These are phyloP conservation scores for Plagodis dolabraria DNA, from an alignment of 2,888 invertebrate species.

Conservation along the genomic window DNA sequence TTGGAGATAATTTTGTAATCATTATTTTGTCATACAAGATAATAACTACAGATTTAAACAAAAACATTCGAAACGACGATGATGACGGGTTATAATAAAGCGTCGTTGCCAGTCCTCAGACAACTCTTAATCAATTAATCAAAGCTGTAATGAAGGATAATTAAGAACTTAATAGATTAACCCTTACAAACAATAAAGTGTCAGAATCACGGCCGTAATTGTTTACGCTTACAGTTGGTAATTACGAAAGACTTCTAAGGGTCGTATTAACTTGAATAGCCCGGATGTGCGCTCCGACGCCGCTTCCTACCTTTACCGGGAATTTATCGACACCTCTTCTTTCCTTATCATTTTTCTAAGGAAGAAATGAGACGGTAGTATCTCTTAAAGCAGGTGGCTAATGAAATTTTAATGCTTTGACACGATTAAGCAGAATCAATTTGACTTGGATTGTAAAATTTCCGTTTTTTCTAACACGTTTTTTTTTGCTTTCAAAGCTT, in stretches of 20 bases:
- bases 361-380: conserved; percentile 39
- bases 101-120: conserved; percentile 15
- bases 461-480: conserved; percentile 29
- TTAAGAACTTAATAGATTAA: conserved; percentile 36
- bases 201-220: conserved; percentile 47
- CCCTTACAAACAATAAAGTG: conserved; percentile 36
- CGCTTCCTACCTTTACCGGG: conserved; percentile 61
- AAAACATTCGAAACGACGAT: conserved; percentile 1
- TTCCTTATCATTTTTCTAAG: conserved; percentile 46
- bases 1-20: too few relatives aligned
- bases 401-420: conserved; percentile 72
- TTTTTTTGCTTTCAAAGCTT: conserved; percentile 52
- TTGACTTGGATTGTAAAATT: conserved; percentile 54
- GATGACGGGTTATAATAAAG: conserved; percentile 9
- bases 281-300: conserved; percentile 73
- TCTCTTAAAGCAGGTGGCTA: conserved; percentile 63
- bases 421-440: conserved; percentile 44
- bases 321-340: conserved; percentile 49
- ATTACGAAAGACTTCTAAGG: conserved; percentile 63
- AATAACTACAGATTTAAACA: conserved; percentile 1
- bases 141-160: conserved; percentile 31
- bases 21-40: neutral
- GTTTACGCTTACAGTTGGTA: conserved; percentile 58
- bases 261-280: conserved; percentile 58
- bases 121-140: conserved; percentile 28